phyloP scores from a whole-genome alignment of 2,113 vertebrate species.

The Micronycteris hirsuta region DNA sequence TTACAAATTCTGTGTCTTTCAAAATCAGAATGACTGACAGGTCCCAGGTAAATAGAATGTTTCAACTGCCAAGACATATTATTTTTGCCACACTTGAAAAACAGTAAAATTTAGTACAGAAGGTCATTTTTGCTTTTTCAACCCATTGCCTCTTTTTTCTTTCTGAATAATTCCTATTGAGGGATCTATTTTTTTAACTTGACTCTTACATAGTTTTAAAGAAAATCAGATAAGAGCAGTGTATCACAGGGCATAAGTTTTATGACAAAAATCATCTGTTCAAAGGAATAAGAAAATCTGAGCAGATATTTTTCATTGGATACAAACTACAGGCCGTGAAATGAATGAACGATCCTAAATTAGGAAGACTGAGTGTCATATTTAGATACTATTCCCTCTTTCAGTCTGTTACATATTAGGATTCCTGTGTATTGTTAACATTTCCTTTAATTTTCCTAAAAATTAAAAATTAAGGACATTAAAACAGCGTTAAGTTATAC shows the following conservation, averaged over 20 bases:
- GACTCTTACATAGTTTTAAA: background rate
- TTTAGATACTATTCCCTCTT: background rate
- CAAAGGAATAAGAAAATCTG: background rate
- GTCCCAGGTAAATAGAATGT: conserved; percentile 54
- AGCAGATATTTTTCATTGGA: background rate
- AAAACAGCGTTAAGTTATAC: background rate
- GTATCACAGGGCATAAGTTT: background rate
- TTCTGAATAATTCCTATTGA: background rate
- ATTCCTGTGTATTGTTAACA: background rate
- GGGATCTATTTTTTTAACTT: background rate
- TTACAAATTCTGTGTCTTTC: conserved; percentile 48
- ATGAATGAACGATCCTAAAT: background rate
- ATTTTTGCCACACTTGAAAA: conserved; percentile 30
- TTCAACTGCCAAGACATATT: background rate
- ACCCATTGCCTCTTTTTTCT: background rate
- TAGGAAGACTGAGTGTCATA: background rate
- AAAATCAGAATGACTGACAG: conserved; percentile 69
- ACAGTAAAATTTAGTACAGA: conserved; percentile 7
- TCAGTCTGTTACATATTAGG: background rate
- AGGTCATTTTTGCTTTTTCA: conserved; percentile 26
- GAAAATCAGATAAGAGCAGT: background rate
- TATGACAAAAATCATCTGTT: background rate
- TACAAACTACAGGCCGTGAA: background rate
- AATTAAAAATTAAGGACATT: background rate
- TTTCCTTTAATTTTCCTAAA: background rate